Evolutionary conservation across 1,140 invertebrate species (phyloP).

Genomic region (Cyclargus thomasi): DNA sequence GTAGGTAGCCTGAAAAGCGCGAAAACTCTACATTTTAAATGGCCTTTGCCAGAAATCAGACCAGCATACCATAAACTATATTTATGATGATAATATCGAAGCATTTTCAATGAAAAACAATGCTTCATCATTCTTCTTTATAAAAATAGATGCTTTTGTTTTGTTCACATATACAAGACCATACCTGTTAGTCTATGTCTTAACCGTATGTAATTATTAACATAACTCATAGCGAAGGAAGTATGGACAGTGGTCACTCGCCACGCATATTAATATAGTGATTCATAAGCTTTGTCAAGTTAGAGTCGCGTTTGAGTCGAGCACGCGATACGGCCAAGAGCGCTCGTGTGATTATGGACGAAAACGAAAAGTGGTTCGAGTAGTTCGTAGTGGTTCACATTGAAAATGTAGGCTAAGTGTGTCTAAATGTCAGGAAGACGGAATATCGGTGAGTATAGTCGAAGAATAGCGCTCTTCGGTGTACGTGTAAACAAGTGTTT

Average conservation of each 20-base stretch:
- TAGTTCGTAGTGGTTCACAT: slow-evolving; percentile 25
- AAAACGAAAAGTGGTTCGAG: slow-evolving; percentile 27
- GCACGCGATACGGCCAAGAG: slow-evolving; percentile 53
- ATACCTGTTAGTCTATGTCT: background rate
- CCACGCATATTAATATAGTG: slow-evolving; percentile 72
- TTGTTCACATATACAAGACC: background rate
- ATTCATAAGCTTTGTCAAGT: slow-evolving; percentile 54
- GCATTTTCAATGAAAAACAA: no score
- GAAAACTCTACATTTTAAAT: no score
- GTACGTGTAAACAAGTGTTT: no score
- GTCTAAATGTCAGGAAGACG: slow-evolving; percentile 38
- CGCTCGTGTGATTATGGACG: slow-evolving; percentile 40
- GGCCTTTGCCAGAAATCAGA: no score
- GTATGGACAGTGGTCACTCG: slow-evolving; percentile 51
- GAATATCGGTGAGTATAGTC: slow-evolving; percentile 31
- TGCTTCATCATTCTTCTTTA: no score
- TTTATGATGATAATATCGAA: no score
- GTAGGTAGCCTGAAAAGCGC: no score
- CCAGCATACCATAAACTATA: no score
- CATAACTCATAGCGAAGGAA: slow-evolving; percentile 20
- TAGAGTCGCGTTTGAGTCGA: slow-evolving; percentile 47
- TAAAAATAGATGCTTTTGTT: background rate
- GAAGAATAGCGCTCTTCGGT: no score
- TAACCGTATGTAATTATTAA: background rate
- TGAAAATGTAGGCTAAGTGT: slow-evolving; percentile 31